phyloP scores from a whole-genome alignment of 2,888 invertebrate species.

The Watsonalla cultraria region DNA sequence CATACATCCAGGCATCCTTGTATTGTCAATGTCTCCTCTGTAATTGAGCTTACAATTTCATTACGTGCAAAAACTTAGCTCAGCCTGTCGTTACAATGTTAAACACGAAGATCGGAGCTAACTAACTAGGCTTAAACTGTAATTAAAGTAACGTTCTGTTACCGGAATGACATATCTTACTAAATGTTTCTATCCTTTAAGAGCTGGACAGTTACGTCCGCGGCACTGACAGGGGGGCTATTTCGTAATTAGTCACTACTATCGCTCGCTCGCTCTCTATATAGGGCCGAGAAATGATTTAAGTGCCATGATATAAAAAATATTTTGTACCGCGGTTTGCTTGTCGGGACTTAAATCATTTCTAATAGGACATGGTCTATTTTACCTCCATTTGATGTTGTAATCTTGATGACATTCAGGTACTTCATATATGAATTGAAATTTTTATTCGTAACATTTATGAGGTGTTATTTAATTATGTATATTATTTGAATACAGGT shows the following conservation, averaged over 20 bases:
- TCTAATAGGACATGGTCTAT: constrained; percentile 16
- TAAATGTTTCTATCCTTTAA: constrained; percentile 73
- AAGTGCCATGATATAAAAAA: constrained; percentile 39
- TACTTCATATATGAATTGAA: no score
- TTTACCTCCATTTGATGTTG: background rate
- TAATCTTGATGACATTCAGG: no score
- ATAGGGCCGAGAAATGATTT: constrained; percentile 53
- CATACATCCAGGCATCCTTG: constrained; percentile 33
- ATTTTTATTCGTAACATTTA: no score
- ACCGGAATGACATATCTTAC: constrained; percentile 67
- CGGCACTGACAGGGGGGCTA: constrained; percentile 30
- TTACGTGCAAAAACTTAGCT: constrained; percentile 54
- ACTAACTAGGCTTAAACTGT: constrained; percentile 56
- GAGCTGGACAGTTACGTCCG: constrained; percentile 60
- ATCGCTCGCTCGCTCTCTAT: constrained; percentile 45
- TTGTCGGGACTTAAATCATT: constrained; percentile 11
- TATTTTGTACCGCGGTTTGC: constrained; percentile 19
- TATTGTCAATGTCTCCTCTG: constrained; percentile 25
- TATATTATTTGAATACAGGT: no score
- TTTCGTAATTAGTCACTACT: constrained; percentile 64
- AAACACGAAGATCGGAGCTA: constrained; percentile 55
- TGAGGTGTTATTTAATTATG: no score
- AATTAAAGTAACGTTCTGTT: constrained; percentile 68
- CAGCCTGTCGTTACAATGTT: constrained; percentile 53
- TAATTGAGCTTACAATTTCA: constrained; percentile 52